Evolutionary conservation across 2,113 vertebrate species (phyloP), one percentile per base, ranked within the genome.

Genomic region (Glaucomys volans): DNA sequence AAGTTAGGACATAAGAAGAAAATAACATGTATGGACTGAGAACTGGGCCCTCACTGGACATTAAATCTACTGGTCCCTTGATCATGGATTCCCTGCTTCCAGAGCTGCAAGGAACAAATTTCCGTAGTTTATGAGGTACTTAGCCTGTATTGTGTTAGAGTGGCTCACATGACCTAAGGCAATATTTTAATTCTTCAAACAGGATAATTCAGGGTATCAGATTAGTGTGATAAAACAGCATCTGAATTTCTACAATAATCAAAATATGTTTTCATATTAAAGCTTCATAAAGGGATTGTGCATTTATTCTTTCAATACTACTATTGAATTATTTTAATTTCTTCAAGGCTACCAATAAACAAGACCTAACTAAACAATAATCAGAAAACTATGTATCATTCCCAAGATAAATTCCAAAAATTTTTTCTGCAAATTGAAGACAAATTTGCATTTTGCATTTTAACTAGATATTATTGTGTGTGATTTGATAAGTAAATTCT

Each of bases 231-330:
- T 1, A 35, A 47, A 3, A 3, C 37, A 24, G 0, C 66, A 74
- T 44, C 28, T 92, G 14, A 83, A 81, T 87, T 77, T 90, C 57
- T 90, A 35, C 3, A 37, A 1, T 81, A 30, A 72, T 7, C 12
- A 81, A 62, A 76, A 79, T 47, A 30, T 17, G 14, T 69, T 83
- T 89, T 87, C 35, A 42, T 57, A 69, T 59, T 80, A 87, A 86
- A 71, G 0, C 4, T 52, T 79, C 18, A 57, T 85, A 71, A 86
- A 86, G n/a, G 37, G 24, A 84, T 82, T 75, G 2, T 20, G 8
- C 1, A 62, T 69, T 74, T 64, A 62, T 42, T 44, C 28, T 89
- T 40, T 54, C 9, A 59, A 5, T 22, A 44, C 1, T 79, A 40
- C 28, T 54, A 64, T 1, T 69, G 5, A 57, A 24, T 85, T 30